Percentiles rank a stretch among this genome's conserved stretches.
phyloP scores from a whole-genome alignment of 1,140 invertebrate genomes.

The Zaprionus vittiger region DNA sequence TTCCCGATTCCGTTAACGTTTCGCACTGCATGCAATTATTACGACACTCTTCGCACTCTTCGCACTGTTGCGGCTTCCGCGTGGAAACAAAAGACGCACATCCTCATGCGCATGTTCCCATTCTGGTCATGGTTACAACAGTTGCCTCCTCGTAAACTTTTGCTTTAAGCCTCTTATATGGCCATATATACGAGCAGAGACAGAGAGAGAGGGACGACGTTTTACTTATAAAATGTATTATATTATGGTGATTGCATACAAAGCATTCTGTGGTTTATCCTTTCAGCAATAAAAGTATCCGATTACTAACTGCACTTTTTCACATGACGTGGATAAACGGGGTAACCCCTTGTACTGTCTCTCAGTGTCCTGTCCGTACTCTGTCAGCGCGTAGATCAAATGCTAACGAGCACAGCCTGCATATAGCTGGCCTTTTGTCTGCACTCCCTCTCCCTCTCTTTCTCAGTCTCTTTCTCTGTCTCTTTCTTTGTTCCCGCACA shows the following conservation, averaged over 20 bases:
- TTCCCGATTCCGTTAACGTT: slow-evolving; percentile 13
- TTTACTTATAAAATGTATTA: slow-evolving; percentile 69
- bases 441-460: background rate
- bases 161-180: slow-evolving; percentile 76
- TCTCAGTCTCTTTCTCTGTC: background rate
- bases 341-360: background rate
- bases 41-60: slow-evolving; percentile 1
- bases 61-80: slow-evolving; percentile 39
- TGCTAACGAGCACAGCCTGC: slow-evolving; percentile 54
- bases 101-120: background rate
- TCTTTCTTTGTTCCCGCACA: slow-evolving; percentile 11
- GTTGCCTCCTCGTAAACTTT: slow-evolving; percentile 73
- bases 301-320: slow-evolving; percentile 77
- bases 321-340: slow-evolving; percentile 29
- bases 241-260: slow-evolving; percentile 58
- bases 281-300: slow-evolving; percentile 83
- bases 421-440: slow-evolving; percentile 49
- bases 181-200: background rate
- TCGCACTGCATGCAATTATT: slow-evolving; percentile 47
- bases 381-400: slow-evolving; percentile 74
- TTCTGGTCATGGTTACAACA: slow-evolving; percentile 32
- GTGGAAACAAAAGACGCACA: slow-evolving; percentile 64
- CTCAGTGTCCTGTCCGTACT: background rate
- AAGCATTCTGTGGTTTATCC: slow-evolving; percentile 78
- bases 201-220: background rate